phyloP scores from a whole-genome alignment of 2,888 invertebrate genomes.

The Piscicola geometra region DNA sequence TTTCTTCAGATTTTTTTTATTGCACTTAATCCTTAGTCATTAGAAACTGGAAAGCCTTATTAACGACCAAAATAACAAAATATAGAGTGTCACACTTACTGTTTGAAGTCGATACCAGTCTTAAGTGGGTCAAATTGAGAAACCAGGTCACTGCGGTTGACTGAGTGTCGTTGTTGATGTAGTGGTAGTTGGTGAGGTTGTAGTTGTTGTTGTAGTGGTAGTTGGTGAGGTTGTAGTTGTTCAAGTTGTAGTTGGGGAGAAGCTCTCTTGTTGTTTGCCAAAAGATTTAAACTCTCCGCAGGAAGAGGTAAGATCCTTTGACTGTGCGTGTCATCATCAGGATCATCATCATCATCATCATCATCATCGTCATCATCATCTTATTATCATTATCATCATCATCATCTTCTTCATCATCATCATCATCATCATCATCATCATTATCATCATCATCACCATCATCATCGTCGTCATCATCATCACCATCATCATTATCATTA shows the following conservation, averaged over 20 bases:
- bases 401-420: constrained; percentile 26
- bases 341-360: constrained; percentile 1
- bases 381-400: constrained; percentile 5
- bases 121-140: constrained; percentile 6
- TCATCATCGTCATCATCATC: neutral
- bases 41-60: too few species aligned
- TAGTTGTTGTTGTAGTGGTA: neutral
- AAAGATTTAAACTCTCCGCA: too few species aligned
- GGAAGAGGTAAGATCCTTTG: too few species aligned
- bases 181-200: neutral
- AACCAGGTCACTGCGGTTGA: neutral
- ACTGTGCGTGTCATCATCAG: too few species aligned
- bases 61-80: neutral
- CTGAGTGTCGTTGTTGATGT: neutral
- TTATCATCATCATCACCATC: constrained; percentile 25
- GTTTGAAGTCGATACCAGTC: constrained; percentile 1
- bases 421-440: constrained; percentile 12
- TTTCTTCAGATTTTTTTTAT: too few species aligned
- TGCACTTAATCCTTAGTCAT: too few species aligned
- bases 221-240: too few species aligned
- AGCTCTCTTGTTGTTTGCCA: too few species aligned
- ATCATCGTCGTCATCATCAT: neutral
- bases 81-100: neutral
- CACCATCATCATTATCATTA: constrained; percentile 17
- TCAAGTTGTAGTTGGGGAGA: too few species aligned